Conservation (phyloP, 2,797 vertebrate genomes). For the Prionace glauca region DNA sequence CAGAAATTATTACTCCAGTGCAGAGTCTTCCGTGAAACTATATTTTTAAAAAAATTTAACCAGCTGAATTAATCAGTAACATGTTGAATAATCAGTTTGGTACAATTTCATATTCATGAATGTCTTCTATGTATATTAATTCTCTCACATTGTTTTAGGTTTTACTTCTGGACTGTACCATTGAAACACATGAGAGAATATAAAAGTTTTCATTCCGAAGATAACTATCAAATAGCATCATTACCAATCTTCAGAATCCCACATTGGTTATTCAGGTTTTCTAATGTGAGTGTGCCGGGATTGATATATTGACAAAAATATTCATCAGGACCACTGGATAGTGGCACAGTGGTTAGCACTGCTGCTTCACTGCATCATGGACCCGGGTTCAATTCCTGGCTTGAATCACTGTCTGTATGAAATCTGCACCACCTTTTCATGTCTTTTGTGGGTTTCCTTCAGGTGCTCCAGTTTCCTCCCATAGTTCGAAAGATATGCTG, state of each 20-base stretch:
- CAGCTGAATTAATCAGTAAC: not conserved
- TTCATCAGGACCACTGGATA: not conserved
- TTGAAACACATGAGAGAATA: not conserved
- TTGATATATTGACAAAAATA: not conserved
- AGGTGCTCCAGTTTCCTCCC: too few relatives aligned
- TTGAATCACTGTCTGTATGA: too few relatives aligned
- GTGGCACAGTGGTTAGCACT: too few relatives aligned
- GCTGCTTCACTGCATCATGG: too few relatives aligned
- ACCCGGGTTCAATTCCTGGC: too few relatives aligned
- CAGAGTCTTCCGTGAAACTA: not conserved
- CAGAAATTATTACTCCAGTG: not conserved
- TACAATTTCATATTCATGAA: not conserved
- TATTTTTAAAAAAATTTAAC: not conserved
- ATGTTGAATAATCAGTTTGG: not conserved
- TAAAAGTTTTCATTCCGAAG: not conserved
- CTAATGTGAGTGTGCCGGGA: not conserved
- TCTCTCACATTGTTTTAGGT: not conserved
- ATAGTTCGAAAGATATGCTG: too few relatives aligned
- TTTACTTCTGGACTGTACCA: slow-evolving; percentile 5
- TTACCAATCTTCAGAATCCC: slow-evolving; percentile 16
- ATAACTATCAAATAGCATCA: not conserved
- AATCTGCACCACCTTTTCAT: too few relatives aligned
- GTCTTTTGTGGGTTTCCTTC: too few relatives aligned
- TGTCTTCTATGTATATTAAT: not conserved
- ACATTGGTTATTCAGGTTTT: not conserved